Evolutionary conservation across 2,113 vertebrate genomes (phyloP), one percentile per base, ranked within the genome.

Genomic region (Cacatua alba): DNA sequence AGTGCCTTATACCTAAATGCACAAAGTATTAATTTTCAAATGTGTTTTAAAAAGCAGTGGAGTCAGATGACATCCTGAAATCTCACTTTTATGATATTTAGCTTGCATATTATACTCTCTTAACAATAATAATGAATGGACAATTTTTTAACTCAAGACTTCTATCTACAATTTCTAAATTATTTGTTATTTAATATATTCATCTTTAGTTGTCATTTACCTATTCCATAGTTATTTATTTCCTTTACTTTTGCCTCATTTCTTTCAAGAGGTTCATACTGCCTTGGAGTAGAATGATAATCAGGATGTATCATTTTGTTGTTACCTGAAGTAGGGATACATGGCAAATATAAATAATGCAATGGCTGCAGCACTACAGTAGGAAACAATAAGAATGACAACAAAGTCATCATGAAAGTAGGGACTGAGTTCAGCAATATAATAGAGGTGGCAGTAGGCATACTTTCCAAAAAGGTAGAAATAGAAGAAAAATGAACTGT

Each of bases 321-420:
- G 68, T 88, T 93, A 64, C n/a, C 60, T 81, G 35, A 86, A 75
- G 63, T n/a, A 59, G 6, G 7, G 28, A 24, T 89, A 33, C 57
- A 65, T n/a, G 48, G 39, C 81, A 88, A 90, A 77, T 52, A 88
- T 90, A 92, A 96, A 96, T 90, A 83, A 90, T 88, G 55, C 79
- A 92, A 39, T 55, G 43, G 63, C 55, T 94, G 46, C 76, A 81
- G 64, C 55, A 75, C 25, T 88, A 43, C 14, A 52, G 16, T 67
- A 68, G 43, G 39, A 92, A 93, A 78, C 15, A 70, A 10, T 49
- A 84, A n/a, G 35, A 87, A 92, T 52, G 13, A 15, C 53, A 94
- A 44, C 17, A 63, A 91, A 62, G 9, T 81, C 4, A 33, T 53
- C 43, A 35, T 62, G 33, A 60, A 89, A 80, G n/a, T 25, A 57